Percentiles rank a stretch among this genome's conserved stretches.
Evolutionary conservation across 2,797 vertebrate genomes (phyloP).

Genomic region (Sebastolobus alascanus): DNA sequence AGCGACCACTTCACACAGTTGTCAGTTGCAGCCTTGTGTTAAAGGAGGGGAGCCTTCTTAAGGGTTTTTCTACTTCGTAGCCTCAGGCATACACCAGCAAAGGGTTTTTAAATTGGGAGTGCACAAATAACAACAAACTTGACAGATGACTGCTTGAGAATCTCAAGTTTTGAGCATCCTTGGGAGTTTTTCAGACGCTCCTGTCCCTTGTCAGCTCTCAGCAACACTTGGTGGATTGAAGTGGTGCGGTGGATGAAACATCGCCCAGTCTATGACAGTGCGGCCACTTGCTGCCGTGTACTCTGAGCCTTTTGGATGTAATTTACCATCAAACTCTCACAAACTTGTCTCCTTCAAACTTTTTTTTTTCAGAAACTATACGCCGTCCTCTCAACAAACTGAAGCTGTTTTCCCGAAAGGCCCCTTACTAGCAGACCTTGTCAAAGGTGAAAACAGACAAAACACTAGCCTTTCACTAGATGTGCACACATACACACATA

Average conservation of each 20-base stretch:
- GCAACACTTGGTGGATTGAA: slow-evolving; percentile 22
- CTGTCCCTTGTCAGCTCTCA: slow-evolving; percentile 31
- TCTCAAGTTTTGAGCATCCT: slow-evolving; percentile 28
- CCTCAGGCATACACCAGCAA: slow-evolving; percentile 33
- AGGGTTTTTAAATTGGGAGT: slow-evolving; percentile 45
- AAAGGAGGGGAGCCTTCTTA: slow-evolving; percentile 30
- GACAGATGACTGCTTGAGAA: slow-evolving; percentile 38
- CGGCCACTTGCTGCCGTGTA: slow-evolving; percentile 6
- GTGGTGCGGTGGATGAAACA: slow-evolving; percentile 16
- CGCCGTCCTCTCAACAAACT: background rate
- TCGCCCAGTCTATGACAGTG: slow-evolving; percentile 1
- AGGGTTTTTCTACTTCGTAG: slow-evolving; percentile 29
- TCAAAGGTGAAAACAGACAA: slow-evolving; percentile 29
- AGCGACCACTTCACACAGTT: slow-evolving; percentile 43
- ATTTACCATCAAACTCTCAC: slow-evolving; percentile 31
- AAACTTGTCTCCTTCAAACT: slow-evolving; percentile 1
- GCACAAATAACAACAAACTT: slow-evolving; percentile 57
- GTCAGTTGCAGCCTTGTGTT: slow-evolving; percentile 43
- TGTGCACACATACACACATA: background rate
- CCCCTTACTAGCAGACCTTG: slow-evolving; percentile 9
- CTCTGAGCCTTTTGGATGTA: slow-evolving; percentile 9
- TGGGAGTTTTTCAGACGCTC: slow-evolving; percentile 27
- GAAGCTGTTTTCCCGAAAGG: slow-evolving; percentile 30
- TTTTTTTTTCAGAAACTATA: slow-evolving; percentile 3
- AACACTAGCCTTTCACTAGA: background rate